Evolutionary conservation across 2,113 vertebrate genomes (phyloP).

Genomic region (Nycticorax nycticorax): DNA sequence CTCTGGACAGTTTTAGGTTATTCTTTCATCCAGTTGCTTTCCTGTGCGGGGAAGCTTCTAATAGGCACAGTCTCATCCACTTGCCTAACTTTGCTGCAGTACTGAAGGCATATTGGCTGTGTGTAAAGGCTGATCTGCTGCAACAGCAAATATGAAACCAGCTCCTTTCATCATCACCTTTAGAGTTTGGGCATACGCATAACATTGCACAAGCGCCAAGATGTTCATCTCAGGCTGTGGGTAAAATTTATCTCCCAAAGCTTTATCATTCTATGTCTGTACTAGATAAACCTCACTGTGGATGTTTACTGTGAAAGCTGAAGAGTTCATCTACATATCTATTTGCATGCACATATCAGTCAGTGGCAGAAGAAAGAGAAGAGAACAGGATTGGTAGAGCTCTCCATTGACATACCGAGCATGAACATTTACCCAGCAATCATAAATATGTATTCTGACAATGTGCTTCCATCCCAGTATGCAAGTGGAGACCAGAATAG

Average conservation of each 20-base stretch:
- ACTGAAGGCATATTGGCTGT: background rate
- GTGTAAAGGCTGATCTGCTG: background rate
- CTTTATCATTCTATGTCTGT: constrained; percentile 23
- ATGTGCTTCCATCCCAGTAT: constrained; percentile 36
- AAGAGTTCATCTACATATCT: constrained; percentile 69
- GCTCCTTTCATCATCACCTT: constrained; percentile 3
- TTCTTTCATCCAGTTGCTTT: constrained; percentile 1
- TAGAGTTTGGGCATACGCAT: background rate
- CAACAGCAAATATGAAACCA: background rate
- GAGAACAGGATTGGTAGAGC: constrained; percentile 25
- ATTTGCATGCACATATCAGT: constrained; percentile 68
- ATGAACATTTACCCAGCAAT: constrained; percentile 55
- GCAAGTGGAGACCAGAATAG: constrained; percentile 40
- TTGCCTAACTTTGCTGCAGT: background rate
- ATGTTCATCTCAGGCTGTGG: constrained; percentile 25
- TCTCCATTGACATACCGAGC: constrained; percentile 52
- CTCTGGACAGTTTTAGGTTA: constrained; percentile 29
- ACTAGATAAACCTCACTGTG: constrained; percentile 25
- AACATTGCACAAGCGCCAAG: background rate
- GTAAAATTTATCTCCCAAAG: constrained; percentile 30
- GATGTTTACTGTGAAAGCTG: constrained; percentile 57
- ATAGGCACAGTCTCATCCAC: background rate
- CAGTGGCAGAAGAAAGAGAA: constrained; percentile 18
- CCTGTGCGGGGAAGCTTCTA: background rate
- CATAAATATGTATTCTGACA: constrained; percentile 70